These are phyloP conservation scores for Sphaeramia orbicularis DNA, from an alignment of 2,797 vertebrate genomes.

Conservation along the genomic window DNA sequence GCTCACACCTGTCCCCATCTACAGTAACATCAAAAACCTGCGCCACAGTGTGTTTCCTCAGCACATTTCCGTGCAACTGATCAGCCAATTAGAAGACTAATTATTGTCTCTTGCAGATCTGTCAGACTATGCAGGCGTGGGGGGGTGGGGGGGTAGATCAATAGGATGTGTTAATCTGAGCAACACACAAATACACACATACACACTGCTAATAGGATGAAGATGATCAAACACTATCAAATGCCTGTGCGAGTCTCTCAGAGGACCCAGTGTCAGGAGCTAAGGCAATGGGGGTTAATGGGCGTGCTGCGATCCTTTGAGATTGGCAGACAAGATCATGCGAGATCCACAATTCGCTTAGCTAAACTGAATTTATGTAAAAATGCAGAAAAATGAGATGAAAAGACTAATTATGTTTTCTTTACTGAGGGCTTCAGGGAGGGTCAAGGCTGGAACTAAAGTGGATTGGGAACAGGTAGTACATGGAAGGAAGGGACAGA, in stretches of 20 bases:
- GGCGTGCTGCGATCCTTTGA: slow-evolving; percentile 45
- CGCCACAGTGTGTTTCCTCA: slow-evolving; percentile 47
- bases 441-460: slow-evolving; percentile 39
- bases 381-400: slow-evolving; percentile 14
- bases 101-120: slow-evolving; percentile 72
- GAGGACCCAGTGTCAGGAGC: slow-evolving; percentile 46
- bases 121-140: slow-evolving; percentile 40
- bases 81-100: slow-evolving; percentile 73
- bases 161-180: slow-evolving; percentile 58
- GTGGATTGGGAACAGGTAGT: slow-evolving; percentile 36
- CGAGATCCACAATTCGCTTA: slow-evolving; percentile 52
- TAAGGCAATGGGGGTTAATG: slow-evolving; percentile 71
- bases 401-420: slow-evolving; percentile 47
- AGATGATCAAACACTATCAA: slow-evolving; percentile 73
- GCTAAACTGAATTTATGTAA: slow-evolving; percentile 21
- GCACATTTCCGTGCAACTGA: slow-evolving; percentile 71
- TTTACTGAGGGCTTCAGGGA: slow-evolving; percentile 53
- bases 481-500: background rate
- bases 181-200: slow-evolving; percentile 24
- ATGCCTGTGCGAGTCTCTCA: slow-evolving; percentile 49
- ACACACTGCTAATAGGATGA: slow-evolving; percentile 40
- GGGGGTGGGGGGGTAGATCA: slow-evolving; percentile 49
- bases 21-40: slow-evolving; percentile 24
- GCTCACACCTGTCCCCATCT: slow-evolving; percentile 44
- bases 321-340: slow-evolving; percentile 49